These are phyloP conservation scores for Ganaspis brasiliensis DNA, from an alignment of 2,888 invertebrate genomes.

Conservation along the genomic window DNA sequence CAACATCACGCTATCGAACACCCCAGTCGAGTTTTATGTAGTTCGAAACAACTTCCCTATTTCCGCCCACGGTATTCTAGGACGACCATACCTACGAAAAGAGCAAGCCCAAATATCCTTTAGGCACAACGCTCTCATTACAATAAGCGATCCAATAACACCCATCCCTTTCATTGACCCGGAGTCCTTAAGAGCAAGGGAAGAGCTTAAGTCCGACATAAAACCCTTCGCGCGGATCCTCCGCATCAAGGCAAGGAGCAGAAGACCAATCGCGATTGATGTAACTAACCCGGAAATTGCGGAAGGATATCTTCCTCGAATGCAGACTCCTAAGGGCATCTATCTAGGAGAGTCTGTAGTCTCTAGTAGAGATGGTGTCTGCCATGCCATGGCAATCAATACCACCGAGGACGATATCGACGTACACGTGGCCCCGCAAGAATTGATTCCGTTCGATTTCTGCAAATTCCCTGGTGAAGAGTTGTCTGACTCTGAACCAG, in stretches of 20 bases:
- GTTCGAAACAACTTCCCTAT: not conserved
- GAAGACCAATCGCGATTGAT: not conserved
- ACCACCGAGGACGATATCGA: not conserved
- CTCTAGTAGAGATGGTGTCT: not conserved
- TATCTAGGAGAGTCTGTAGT: not conserved
- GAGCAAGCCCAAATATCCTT: constrained; percentile 11
- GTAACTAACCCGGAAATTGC: not conserved
- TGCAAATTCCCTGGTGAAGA: constrained; percentile 8
- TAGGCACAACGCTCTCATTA: not conserved
- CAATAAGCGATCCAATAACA: not conserved
- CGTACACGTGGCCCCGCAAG: not conserved
- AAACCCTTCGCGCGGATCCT: not conserved
- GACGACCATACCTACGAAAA: not conserved
- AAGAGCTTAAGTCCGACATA: not conserved
- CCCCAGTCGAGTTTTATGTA: not conserved
- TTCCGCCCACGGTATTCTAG: not conserved
- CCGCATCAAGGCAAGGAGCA: not conserved
- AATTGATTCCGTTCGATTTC: not conserved
- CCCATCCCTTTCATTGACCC: not conserved
- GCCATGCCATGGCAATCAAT: not conserved
- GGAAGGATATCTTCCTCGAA: not conserved
- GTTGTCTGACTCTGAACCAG: not conserved
- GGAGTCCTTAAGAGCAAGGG: not conserved
- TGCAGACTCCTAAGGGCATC: not conserved
- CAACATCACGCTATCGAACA: not conserved